phyloP scores from a whole-genome alignment of 2,797 vertebrate genomes.

The Myotis pilosus region DNA sequence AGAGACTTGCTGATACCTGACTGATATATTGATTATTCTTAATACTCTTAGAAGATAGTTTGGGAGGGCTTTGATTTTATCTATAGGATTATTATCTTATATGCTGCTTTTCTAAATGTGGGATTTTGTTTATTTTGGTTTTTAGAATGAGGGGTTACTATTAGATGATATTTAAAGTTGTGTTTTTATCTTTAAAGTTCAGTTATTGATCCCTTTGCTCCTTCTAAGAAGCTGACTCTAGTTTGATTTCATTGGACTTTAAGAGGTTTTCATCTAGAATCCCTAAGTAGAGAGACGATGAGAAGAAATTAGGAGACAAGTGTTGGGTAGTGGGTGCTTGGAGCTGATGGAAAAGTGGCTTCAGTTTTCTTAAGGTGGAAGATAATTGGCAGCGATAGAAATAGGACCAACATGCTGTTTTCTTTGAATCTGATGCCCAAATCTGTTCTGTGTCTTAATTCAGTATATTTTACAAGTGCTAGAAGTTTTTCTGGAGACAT shows the following conservation, averaged over 20 bases:
- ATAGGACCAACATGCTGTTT: background rate
- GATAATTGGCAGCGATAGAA: background rate
- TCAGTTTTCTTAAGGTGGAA: background rate
- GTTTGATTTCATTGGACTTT: conserved; percentile 8
- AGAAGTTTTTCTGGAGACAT: conserved; percentile 36
- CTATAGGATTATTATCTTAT: background rate
- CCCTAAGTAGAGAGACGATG: background rate
- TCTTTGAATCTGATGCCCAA: background rate
- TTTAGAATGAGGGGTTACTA: background rate
- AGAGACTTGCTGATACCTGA: background rate
- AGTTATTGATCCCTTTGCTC: background rate
- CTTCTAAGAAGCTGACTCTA: background rate
- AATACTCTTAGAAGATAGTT: background rate
- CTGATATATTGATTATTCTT: background rate
- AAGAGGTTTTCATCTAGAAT: background rate
- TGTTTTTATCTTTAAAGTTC: conserved; percentile 10
- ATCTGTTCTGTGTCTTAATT: background rate
- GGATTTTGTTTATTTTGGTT: background rate
- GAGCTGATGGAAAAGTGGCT: background rate
- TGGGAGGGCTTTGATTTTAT: conserved; percentile 8
- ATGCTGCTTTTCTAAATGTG: background rate
- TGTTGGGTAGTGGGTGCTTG: background rate
- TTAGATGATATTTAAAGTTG: background rate
- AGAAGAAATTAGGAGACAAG: background rate
- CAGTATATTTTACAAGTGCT: background rate